Evolutionary conservation across 2,113 vertebrate species (phyloP), one percentile per base, ranked within the genome.

Genomic region (Strix uralensis): DNA sequence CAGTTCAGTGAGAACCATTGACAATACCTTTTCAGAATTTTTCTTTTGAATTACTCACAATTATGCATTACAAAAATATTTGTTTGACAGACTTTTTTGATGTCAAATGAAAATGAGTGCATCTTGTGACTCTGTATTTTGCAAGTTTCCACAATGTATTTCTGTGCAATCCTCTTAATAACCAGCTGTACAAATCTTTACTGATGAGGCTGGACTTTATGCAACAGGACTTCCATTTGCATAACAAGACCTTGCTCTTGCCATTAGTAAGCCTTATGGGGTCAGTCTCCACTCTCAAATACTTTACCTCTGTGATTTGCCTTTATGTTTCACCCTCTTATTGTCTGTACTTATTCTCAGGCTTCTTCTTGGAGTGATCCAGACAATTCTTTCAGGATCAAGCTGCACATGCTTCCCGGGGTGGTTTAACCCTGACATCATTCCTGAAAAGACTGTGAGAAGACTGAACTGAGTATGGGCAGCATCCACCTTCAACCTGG

Each of bases 1-100:
- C 15, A 94, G 65, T 36, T 90, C 78, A 65, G n/a, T 51, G 94
- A 82, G 49, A 97, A 97, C 91, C 32, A 86, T 14, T 63, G 40
- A 34, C 1, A 14, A 51, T 92, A 89, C 54, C 4, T 81, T 97
- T 95, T 81, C 15, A 40, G 44, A 92, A 77, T 80, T 94, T 95
- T 82, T 71, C 70, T 84, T 92, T 90, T 70, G 42, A 81, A 77
- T 91, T 75, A 51, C 30, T 89, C 36, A 46, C 38, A 81, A 81
- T 79, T 83, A 73, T 55, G 15, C 23, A 27, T 70, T 58, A 36
- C 17, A 77, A 54, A 91, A 80, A 69, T 79, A 55, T 62, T 91
- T 86, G 19, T 57, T 81, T 3, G 2, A 29, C 59, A 91, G 78
- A 66, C 14, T 46, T 70, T 72, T 84, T 73, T 80, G 47, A 91